Evolutionary conservation across 37 sponge, comb jelly and placozoan genomes (phyloP).

Genomic region (Hexactinellida sp.): DNA sequence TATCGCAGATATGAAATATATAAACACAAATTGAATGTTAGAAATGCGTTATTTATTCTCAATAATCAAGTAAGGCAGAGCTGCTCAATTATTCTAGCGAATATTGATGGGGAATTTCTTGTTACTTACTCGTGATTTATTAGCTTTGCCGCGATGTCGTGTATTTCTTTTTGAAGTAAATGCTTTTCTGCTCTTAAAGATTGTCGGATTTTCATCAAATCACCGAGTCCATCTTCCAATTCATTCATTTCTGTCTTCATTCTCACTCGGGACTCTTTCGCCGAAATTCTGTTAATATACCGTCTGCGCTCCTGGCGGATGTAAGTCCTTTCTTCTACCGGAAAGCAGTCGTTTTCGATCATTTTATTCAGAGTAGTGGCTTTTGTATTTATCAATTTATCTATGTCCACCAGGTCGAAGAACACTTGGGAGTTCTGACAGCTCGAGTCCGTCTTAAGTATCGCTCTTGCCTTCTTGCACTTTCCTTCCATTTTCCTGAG

Average conservation of each 20-base stretch:
- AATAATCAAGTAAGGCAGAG: too few species aligned
- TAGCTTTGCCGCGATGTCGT: not conserved
- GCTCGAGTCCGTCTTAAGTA: not conserved
- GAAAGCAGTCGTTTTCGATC: not conserved
- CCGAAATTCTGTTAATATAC: not conserved
- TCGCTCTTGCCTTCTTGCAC: not conserved
- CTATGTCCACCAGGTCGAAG: not conserved
- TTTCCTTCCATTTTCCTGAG: not conserved
- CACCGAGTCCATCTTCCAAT: not conserved
- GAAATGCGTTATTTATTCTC: too few species aligned
- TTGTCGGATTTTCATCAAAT: slow-evolving; percentile 1
- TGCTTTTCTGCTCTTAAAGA: not conserved
- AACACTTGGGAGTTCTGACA: not conserved
- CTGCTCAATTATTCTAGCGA: too few species aligned
- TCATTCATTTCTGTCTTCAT: not conserved
- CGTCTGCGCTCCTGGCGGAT: not conserved
- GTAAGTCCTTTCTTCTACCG: not conserved
- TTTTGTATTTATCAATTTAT: slow-evolving; percentile 8
- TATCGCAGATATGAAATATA: too few species aligned
- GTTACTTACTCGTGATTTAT: not conserved
- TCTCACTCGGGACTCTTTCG: not conserved
- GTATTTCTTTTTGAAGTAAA: not conserved
- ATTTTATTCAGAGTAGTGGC: not conserved
- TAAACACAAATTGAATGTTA: too few species aligned
- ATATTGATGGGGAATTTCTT: too few species aligned